Evolutionary conservation across 2,888 invertebrate species (phyloP).

Genomic region (Globia sparganii): DNA sequence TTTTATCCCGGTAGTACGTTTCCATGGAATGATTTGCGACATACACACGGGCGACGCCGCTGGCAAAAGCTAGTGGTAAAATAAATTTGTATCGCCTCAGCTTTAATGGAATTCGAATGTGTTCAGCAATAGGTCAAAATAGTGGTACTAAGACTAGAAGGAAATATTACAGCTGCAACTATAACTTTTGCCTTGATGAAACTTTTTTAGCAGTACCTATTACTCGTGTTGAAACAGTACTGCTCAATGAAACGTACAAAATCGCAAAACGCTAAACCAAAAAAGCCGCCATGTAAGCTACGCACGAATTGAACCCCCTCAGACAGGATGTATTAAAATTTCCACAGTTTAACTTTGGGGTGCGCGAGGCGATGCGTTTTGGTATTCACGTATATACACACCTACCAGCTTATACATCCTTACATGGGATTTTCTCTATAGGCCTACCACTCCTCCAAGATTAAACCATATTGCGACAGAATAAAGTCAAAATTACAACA

Average conservation of each 20-base stretch:
- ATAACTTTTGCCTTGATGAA: too few relatives aligned
- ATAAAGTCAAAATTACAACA: constrained; percentile 65
- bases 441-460: constrained; percentile 57
- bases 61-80: not conserved
- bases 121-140: too few relatives aligned
- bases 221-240: not conserved
- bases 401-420: constrained; percentile 68
- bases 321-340: constrained; percentile 85
- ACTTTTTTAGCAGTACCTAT: not conserved
- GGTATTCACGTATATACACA: constrained; percentile 76
- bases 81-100: not conserved
- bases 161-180: not conserved
- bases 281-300: constrained; percentile 71
- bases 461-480: constrained; percentile 60
- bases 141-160: too few relatives aligned
- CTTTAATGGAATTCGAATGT: too few relatives aligned
- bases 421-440: constrained; percentile 73
- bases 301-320: constrained; percentile 69
- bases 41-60: too few relatives aligned
- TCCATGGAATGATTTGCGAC: too few relatives aligned
- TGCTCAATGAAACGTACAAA: constrained; percentile 23
- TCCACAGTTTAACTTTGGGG: constrained; percentile 85
- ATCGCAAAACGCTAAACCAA: not conserved
- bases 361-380: constrained; percentile 81
- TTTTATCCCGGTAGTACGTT: not conserved